Base-by-base conservation (phyloP, 2,113 vertebrate species). In the Gnathochromis pfefferi region DNA sequence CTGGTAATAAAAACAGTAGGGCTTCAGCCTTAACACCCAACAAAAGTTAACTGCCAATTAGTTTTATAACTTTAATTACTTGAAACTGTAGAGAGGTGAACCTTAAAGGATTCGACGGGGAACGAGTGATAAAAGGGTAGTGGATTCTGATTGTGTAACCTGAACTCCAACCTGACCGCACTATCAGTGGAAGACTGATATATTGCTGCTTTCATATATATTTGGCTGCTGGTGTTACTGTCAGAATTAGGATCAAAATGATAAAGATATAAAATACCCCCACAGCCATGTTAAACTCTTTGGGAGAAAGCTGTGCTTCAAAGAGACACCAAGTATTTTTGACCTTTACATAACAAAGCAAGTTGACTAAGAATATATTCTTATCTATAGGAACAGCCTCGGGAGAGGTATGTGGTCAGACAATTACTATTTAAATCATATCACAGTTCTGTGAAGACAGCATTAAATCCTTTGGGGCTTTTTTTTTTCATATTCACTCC, bases 271-370 rank as follows among this genome's bases (percentile, higher is more conserved):
- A 51, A 55, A 75, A 38, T 45, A 81, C 58, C 68, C 58, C 70
- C 86, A 75, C 54, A 80, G 28, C 47, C 60, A 13, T 54, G 49
- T 84, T 26, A 26, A 35, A 79, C 19, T 83, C 65, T 49, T 5
- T 78, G 26, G 11, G 73, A 78, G 45, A 78, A 51, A n/a, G 45
- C 45, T n/a, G 45, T 78, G 2, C 81, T 47, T 83, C 38, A 65
- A 11, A 87, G 42, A 80, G 23, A 38, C 23, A 78, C 73, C 47
- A 78, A 63, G 35, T 65, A 51, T 55, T 80, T 87, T 68, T 88
- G 58, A 88, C 85, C 45, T 86, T 91, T 91, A 88, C 31, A 81
- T 87, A 93, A 89, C 75, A 85, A 78, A 70, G 81, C 5, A 55
- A 55, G 83, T 89, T 87, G 80, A 86, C 83, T 87, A 54, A 86